phyloP scores from a whole-genome alignment of 2,888 invertebrate species.

The Oscheius sp. region DNA sequence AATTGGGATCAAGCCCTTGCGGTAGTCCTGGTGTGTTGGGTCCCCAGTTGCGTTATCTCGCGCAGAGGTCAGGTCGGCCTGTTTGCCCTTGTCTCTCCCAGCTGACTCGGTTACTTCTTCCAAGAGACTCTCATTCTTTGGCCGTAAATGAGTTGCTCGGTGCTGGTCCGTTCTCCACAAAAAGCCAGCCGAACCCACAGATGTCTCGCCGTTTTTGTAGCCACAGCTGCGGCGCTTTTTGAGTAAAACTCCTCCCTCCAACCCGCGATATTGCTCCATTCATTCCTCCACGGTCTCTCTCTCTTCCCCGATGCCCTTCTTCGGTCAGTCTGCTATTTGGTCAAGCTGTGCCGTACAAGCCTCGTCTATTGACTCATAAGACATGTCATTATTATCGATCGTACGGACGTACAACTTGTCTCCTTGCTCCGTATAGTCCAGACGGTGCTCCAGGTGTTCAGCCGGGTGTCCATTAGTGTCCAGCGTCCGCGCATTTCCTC shows the following conservation, averaged over 20 bases:
- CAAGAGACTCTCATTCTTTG: neutral
- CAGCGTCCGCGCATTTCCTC: neutral
- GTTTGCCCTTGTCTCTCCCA: constrained; percentile 21
- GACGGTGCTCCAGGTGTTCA: neutral
- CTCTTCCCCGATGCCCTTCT: neutral
- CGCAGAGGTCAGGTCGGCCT: constrained; percentile 23
- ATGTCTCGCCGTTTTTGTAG: constrained; percentile 23
- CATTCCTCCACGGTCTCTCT: too few relatives aligned
- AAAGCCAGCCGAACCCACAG: constrained; percentile 3
- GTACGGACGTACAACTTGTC: constrained; percentile 12
- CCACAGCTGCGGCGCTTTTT: constrained; percentile 25
- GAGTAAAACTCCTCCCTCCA: constrained; percentile 9
- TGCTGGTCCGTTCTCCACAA: constrained; percentile 15
- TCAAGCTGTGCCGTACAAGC: constrained; percentile 28
- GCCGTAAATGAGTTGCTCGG: neutral
- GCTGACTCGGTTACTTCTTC: neutral
- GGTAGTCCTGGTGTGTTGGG: neutral
- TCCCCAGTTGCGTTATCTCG: constrained; percentile 26
- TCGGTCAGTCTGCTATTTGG: constrained; percentile 14
- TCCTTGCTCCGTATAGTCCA: neutral
- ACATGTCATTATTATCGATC: constrained; percentile 26
- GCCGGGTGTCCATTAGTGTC: constrained; percentile 17
- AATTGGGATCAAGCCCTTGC: constrained; percentile 1
- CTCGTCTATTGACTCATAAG: constrained; percentile 29
- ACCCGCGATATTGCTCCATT: too few relatives aligned